Percentiles rank a stretch among this genome's conserved stretches.
phyloP scores from a whole-genome alignment of 2,113 vertebrate species.

The Lophius piscatorius region DNA sequence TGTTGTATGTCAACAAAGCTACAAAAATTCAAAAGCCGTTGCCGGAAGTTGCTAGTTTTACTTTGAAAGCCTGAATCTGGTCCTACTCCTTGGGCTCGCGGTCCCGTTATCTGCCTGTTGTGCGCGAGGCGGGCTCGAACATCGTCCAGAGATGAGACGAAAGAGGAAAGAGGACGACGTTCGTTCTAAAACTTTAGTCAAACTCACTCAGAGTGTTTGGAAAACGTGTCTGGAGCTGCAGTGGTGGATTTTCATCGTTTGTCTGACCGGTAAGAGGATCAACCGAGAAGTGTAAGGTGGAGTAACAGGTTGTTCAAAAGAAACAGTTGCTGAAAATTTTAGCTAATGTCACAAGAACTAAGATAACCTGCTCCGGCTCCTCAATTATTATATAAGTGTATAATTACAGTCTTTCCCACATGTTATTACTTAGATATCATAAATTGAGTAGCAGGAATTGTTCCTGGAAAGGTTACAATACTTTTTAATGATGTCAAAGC shows the following conservation, averaged over 20 bases:
- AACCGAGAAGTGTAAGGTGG: not conserved
- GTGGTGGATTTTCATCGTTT: constrained; percentile 61
- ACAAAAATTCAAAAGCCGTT: not conserved
- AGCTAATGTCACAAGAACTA: not conserved
- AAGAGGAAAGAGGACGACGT: constrained; percentile 10
- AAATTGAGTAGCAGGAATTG: not conserved
- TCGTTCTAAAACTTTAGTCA: not conserved
- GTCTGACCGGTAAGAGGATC: constrained; percentile 62
- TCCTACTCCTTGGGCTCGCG: not conserved
- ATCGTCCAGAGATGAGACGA: constrained; percentile 30
- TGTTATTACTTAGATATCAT: not conserved
- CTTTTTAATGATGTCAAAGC: not conserved
- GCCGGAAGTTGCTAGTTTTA: not conserved
- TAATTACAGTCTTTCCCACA: not conserved
- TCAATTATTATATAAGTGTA: not conserved
- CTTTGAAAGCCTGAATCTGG: constrained; percentile 7
- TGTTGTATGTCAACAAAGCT: no score
- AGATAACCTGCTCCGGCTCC: not conserved
- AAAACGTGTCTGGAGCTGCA: constrained; percentile 31
- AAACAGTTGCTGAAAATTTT: not conserved
- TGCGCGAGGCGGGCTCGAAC: not conserved
- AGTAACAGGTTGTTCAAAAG: constrained; percentile 44
- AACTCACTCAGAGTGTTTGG: constrained; percentile 2
- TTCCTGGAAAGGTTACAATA: rapidly evolving
- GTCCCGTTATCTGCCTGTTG: constrained; percentile 49